Evolutionary conservation across 2,797 vertebrate species (phyloP), one percentile per base, ranked within the genome.

Genomic region (Notoglanidium macrostoma): DNA sequence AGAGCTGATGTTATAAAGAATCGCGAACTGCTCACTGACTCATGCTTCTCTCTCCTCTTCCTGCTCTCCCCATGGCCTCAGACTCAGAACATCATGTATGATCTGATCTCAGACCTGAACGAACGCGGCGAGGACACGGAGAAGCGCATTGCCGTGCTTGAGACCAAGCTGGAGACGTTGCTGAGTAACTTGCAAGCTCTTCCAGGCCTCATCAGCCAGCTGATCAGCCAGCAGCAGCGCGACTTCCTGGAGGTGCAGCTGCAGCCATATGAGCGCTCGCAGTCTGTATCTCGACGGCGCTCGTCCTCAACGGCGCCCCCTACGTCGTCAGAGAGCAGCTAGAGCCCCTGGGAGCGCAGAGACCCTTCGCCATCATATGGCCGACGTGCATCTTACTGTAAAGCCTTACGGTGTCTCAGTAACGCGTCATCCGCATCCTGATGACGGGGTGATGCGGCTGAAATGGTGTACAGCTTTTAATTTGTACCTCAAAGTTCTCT

Each of bases 341-440:
- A 99, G 97, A 97, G 80, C 61, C 78, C 49, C 94, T 94, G 9
- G 61, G 44, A 49, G n/a, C 96, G 94, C 95, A 96, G 95, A 95
- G 96, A 97, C 98, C 97, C 96, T 97, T 98, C 97, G 98, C 98
- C 98, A 99, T 98, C 97, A 98, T 98, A 99, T 99, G 98, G 98
- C 98, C 96, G 96, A 98, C 97, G 97, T 98, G 97, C 98, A 98
- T 98, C 97, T 89, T 98, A 99, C 98, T 98, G 97, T 98, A 99
- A 99, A 99, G 97, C 98, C 98, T 97, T 98, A 98, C 96, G 97
- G 97, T 23, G 63, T 98, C 98, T 98, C 98, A 98, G 97, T 96
- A 87, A 97, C 97, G 97, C 93, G 97, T 97, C 98, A 96, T 97
- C 97, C 96, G 95, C 96, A 96, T 98, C 99, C 98, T 98, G 98